Evolutionary conservation across 2,888 invertebrate genomes (phyloP), one percentile per base, ranked within the genome.

Genomic region (Drosophila bunnanda): DNA sequence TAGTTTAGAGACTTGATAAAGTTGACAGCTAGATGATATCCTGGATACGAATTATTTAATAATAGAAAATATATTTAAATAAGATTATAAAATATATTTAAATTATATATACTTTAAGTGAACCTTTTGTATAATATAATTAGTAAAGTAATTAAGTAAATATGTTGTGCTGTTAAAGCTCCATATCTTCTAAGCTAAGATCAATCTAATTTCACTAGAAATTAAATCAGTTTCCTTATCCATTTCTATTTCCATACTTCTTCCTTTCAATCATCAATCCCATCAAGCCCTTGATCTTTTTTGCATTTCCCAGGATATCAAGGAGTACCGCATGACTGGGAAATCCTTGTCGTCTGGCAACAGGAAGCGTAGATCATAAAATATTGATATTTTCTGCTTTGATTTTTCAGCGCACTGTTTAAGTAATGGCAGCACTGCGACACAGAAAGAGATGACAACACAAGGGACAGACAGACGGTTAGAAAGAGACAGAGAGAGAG

Each of bases 301-400:
- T 38, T 15, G 0, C 3, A 25, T 20, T n/a, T 17, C 10, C 9
- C 30, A 66, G 66, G 66, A 36, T 38, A 38, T 44, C 36, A 12
- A 2, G 9, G 17, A 20, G 36, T 55, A 38, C 66, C 64, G 64
- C 64, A 65, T 57, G 67, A 67, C 48, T 65, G 53, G 44, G 46
- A 72, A 52, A 69, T 79, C 59, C 68, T 61, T 73, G 74, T 59
- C 74, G 74, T 74, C 73, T 74, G 56, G 75, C 56, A 61, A 74
- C 80, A 82, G 89, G 89, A 88, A 88, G 82, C 81, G 79, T 77
- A 77, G 76, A 84, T 89, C 89, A 88, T 88, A 89, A 88, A 88
- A 89, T 89, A 88, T 89, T 89, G 89, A 88, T 89, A 87, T 84
- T 87, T 79, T 78, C 74, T 81, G 80, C 81, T 84, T 84, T 89